Evolutionary conservation across 92 coral and sea anemone genomes (phyloP), one percentile per base, ranked within the genome.

Genomic region (Siderastrea radians): DNA sequence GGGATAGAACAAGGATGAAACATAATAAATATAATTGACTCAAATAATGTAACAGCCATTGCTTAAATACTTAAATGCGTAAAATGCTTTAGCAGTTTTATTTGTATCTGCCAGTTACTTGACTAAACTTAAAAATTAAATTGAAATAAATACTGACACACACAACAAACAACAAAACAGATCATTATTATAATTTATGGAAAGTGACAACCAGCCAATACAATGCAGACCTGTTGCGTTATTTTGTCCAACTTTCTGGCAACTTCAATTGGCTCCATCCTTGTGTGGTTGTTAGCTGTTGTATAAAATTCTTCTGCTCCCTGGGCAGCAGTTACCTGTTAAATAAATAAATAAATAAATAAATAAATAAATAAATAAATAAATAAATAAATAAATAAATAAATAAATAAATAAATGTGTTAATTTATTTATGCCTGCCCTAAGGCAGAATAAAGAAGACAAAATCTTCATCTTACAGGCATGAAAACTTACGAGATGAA

Each of bases 241-340:
- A 90, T 93, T 52, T 72, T 87, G 77, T 96, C 98, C 83, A 93
- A 72, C 43, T 89, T 88, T 82, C 96, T 95, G 19, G 99, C 98
- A 47, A 84, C 50, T 38, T 94, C 91, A 47, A 96, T 75, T 15
- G 96, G 96, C 76, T 96, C 99, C 54, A 78, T 84, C 60, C 99
- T 76, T 47, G 96, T 75, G 3, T 84, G 78, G 79, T 96, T 96
- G 76, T 96, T 96, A 61, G 87, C 86, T 77, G 83, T 75, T 16
- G 95, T 92, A 78, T 95, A 96, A 71, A 96, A 96, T 3, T 96
- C 95, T 83, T 93, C 98, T 12, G 99, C 99, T 67, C 99, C 99
- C 57, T 91, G 82, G 15, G 99, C 99, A 12, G 98, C 96, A 45
- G 99, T 89, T 17, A 93, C 93, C 99, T 96, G 43, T 45, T 19